Evolutionary conservation across 2,113 vertebrate genomes (phyloP).

Genomic region (Leuciscus idus): DNA sequence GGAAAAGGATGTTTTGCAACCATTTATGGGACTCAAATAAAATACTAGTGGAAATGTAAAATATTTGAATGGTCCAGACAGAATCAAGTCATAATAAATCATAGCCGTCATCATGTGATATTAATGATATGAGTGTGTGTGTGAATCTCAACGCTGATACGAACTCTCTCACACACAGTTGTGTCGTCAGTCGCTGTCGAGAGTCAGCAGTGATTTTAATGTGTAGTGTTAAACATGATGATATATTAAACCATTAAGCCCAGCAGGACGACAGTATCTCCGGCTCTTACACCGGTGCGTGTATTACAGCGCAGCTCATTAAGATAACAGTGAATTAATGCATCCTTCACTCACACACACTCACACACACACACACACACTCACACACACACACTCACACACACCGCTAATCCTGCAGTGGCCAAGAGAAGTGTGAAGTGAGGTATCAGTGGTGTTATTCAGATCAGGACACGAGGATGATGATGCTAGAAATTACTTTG

Average conservation of each 20-base stretch:
- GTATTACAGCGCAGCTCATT: constrained; percentile 60
- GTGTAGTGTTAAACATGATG: constrained; percentile 50
- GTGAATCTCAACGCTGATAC: not conserved
- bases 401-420: not conserved
- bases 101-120: too few relatives aligned
- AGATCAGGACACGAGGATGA: constrained; percentile 44
- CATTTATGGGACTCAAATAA: not conserved
- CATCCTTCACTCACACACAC: constrained; percentile 32
- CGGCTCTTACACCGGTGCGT: constrained; percentile 33
- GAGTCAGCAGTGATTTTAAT: constrained; percentile 71
- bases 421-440: constrained; percentile 15
- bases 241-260: constrained; percentile 36
- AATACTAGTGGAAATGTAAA: not conserved
- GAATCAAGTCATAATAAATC: not conserved
- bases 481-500: constrained; percentile 45
- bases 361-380: too few relatives aligned
- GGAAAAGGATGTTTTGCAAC: not conserved
- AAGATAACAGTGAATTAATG: constrained; percentile 70
- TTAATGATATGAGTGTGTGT: not conserved
- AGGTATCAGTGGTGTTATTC: constrained; percentile 42
- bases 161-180: not conserved
- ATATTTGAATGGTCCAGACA: not conserved
- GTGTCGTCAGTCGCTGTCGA: not conserved
- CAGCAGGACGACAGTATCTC: not conserved
- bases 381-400: not conserved